A percentile compares a stretch with the other conserved stretches of the same genome.
phyloP scores from a whole-genome alignment of 1,140 invertebrate species.

The Gonatopus flavifemur region DNA sequence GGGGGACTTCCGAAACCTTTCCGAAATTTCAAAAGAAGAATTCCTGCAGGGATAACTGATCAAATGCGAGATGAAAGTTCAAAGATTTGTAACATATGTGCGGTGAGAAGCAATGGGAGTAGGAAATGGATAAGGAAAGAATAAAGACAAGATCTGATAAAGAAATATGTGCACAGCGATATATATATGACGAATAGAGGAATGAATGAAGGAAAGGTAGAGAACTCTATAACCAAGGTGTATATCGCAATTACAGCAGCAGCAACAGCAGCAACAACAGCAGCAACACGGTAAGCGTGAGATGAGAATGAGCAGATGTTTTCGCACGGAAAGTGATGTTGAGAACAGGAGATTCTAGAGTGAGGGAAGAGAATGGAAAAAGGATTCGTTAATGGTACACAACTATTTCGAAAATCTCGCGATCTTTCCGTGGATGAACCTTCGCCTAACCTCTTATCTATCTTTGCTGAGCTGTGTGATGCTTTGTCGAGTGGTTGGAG shows the following conservation, averaged over 20 bases:
- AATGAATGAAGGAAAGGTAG: slow-evolving; percentile 24
- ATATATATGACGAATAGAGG: slow-evolving; percentile 22
- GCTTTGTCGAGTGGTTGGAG: too few relatives aligned
- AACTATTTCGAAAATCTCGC: slow-evolving; percentile 48
- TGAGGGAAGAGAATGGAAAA: slow-evolving; percentile 15
- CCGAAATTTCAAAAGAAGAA: too few relatives aligned
- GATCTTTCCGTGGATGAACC: slow-evolving; percentile 45
- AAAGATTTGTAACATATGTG: too few relatives aligned
- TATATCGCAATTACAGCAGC: slow-evolving; percentile 34
- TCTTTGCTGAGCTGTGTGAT: slow-evolving; percentile 36
- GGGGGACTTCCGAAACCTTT: too few relatives aligned
- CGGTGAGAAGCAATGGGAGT: too few relatives aligned
- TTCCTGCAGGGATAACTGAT: too few relatives aligned
- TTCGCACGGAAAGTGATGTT: slow-evolving; percentile 27
- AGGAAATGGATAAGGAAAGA: too few relatives aligned
- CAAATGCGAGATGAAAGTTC: too few relatives aligned
- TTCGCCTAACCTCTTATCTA: slow-evolving; percentile 43
- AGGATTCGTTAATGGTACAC: slow-evolving; percentile 42
- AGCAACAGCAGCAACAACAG: too few relatives aligned
- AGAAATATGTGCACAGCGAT: too few relatives aligned
- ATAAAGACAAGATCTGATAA: too few relatives aligned
- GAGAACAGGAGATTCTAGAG: neutral
- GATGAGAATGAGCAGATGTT: slow-evolving; percentile 22
- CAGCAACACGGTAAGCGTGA: slow-evolving; percentile 25
- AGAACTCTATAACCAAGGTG: slow-evolving; percentile 22